A percentile compares a stretch with the other conserved stretches of the same genome.
Conservation (phyloP, 1,140 invertebrate genomes). For the Hylaeus anthracinus region DNA sequence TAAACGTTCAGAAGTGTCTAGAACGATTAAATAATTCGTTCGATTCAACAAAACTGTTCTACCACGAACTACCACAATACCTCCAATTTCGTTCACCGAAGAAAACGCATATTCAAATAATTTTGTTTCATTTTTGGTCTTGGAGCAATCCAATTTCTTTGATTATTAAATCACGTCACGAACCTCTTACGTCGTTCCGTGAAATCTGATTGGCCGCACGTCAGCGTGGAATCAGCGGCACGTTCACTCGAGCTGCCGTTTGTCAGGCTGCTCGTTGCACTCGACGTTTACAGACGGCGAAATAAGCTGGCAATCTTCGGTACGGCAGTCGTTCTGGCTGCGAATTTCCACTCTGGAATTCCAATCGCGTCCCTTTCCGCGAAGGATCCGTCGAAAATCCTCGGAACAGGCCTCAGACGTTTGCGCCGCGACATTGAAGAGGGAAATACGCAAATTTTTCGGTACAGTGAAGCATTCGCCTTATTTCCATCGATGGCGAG, state of each 20-base stretch:
- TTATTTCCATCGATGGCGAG: no score
- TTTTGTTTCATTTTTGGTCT: no score
- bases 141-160: no score
- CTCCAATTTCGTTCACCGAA: no score
- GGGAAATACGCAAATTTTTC: conserved; percentile 44
- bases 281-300: conserved; percentile 9
- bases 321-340: conserved; percentile 17
- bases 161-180: no score
- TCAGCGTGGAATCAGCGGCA: not conserved
- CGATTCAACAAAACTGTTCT: no score
- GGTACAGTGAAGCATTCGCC: not conserved
- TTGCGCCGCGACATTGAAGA: not conserved
- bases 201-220: not conserved
- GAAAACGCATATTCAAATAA: no score
- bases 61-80: no score
- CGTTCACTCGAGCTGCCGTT: not conserved
- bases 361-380: not conserved
- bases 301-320: conserved; percentile 39
- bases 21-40: no score
- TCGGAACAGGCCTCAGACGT: conserved; percentile 1
- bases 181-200: no score
- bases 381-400: conserved; percentile 38
- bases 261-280: conserved; percentile 17
- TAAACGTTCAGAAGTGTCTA: no score
- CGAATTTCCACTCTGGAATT: conserved; percentile 32